Evolutionary conservation across 2,888 invertebrate species (phyloP).

Genomic region (Tetragonula carbonaria): DNA sequence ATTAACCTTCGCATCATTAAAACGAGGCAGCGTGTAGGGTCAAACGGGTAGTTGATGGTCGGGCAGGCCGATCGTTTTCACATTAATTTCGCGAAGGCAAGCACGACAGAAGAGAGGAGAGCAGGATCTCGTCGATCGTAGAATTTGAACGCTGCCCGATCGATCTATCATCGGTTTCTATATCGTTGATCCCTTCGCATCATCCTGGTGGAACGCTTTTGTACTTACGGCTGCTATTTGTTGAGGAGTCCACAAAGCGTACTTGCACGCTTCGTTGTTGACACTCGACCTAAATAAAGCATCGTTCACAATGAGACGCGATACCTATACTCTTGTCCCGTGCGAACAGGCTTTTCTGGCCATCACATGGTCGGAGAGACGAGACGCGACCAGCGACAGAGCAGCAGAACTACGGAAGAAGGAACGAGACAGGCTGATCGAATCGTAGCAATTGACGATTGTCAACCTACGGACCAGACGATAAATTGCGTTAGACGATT

Average conservation of each 20-base stretch:
- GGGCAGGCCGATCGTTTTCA: neutral
- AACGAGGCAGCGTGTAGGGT: too few relatives aligned
- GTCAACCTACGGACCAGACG: slow-evolving; percentile 42
- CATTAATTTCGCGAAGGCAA: slow-evolving; percentile 31
- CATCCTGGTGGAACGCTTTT: slow-evolving; percentile 62
- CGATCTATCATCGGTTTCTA: slow-evolving; percentile 28
- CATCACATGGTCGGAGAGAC: slow-evolving; percentile 28
- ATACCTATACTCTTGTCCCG: slow-evolving; percentile 15
- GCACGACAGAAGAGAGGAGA: neutral
- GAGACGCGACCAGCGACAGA: slow-evolving; percentile 21
- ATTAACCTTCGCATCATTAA: neutral
- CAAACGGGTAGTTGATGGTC: neutral
- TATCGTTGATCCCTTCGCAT: slow-evolving; percentile 33
- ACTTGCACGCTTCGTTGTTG: slow-evolving; percentile 72
- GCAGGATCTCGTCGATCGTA: neutral
- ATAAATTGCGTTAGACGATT: slow-evolving; percentile 63
- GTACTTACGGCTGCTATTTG: slow-evolving; percentile 73
- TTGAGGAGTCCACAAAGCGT: slow-evolving; percentile 73
- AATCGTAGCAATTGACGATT: slow-evolving; percentile 35
- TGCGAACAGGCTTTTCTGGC: slow-evolving; percentile 16
- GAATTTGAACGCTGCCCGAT: slow-evolving; percentile 37
- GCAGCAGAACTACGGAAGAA: neutral
- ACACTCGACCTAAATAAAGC: slow-evolving; percentile 79
- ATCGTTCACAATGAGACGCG: slow-evolving; percentile 63
- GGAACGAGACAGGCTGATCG: neutral